Conservation (phyloP, 1,140 invertebrate species). For the Paraescarpia echinospica region DNA sequence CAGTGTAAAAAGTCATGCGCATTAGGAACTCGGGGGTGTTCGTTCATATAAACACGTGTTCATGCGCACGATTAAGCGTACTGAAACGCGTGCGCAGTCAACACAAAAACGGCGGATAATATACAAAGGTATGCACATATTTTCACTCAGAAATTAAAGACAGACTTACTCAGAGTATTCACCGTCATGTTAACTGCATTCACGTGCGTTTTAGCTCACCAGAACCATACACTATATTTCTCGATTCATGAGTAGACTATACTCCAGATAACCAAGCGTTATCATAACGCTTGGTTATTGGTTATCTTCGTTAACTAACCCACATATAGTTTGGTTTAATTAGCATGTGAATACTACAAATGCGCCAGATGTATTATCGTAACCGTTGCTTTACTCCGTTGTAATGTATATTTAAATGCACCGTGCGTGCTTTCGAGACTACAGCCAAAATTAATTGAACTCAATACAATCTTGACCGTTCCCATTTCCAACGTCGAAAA, state of each 20-base stretch:
- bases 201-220: background rate
- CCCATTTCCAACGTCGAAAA: background rate
- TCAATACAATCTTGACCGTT: no score
- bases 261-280: background rate
- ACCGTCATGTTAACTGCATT: background rate
- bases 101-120: background rate
- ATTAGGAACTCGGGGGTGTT: background rate
- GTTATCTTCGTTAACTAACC: background rate
- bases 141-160: background rate
- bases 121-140: background rate
- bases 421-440: background rate
- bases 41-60: background rate
- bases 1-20: background rate
- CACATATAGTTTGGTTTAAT: background rate
- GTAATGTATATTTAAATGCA: background rate
- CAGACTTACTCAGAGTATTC: background rate
- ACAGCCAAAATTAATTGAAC: background rate
- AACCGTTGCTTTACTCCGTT: background rate
- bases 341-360: background rate
- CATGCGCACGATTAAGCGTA: background rate
- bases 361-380: background rate
- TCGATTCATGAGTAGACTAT: background rate
- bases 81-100: background rate
- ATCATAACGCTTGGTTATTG: background rate
- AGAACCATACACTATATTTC: background rate